These are phyloP conservation scores for Pachymerium ferrugineum DNA, from an alignment of 2,888 invertebrate genomes.

Conservation along the genomic window DNA sequence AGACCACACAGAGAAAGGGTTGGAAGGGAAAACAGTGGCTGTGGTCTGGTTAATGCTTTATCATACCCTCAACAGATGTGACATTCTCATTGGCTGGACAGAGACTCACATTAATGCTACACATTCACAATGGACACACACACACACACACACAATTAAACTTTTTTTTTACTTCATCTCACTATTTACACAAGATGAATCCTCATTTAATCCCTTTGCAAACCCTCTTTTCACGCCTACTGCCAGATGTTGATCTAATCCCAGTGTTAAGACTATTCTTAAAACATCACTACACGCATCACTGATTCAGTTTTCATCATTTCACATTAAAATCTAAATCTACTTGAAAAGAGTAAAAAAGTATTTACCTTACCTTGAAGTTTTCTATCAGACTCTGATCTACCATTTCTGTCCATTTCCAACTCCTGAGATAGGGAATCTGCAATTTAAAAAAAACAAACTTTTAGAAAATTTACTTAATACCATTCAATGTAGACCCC, in stretches of 20 bases:
- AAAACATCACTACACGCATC: not conserved
- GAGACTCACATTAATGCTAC: too few relatives aligned
- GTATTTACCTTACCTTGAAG: conserved; percentile 38
- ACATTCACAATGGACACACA: conserved; percentile 22
- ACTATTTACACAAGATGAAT: not conserved
- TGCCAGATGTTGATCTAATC: conserved; percentile 27
- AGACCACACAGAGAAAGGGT: conserved; percentile 1
- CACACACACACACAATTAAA: conserved; percentile 10
- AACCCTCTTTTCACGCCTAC: not conserved
- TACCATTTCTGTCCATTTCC: conserved; percentile 38
- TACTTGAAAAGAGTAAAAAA: not conserved
- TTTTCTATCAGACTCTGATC: conserved; percentile 39
- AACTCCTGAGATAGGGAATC: conserved; percentile 39
- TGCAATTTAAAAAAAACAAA: conserved; percentile 30
- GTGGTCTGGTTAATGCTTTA: conserved; percentile 21
- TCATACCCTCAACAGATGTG: conserved; percentile 27
- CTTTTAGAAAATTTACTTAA: not conserved
- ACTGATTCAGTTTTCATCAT: not conserved
- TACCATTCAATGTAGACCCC: not conserved
- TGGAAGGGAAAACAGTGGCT: conserved; percentile 8
- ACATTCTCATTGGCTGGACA: conserved; percentile 27
- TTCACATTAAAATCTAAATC: not conserved
- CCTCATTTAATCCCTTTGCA: not conserved
- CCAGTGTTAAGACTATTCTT: conserved; percentile 12
- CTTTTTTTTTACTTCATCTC: not conserved